Percentiles rank a stretch among this genome's conserved stretches.
Conservation (phyloP, 2,113 vertebrate genomes). For the Ammodytes dubius region DNA sequence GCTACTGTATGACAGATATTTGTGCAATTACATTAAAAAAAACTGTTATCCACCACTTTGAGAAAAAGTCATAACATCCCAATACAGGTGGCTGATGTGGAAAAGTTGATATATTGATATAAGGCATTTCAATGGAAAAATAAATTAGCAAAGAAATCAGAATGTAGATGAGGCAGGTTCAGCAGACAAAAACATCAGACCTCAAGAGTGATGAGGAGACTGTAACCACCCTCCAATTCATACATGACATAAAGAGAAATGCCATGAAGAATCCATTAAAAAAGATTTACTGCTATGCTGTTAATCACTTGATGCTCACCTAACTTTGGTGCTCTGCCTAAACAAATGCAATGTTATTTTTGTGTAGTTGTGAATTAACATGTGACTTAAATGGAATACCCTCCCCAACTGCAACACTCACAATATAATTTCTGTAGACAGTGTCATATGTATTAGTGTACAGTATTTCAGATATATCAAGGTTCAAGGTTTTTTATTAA, state of each 20-base stretch:
- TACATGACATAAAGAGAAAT: not conserved
- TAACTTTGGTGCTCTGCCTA: not conserved
- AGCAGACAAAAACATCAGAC: not conserved
- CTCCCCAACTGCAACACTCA: not conserved
- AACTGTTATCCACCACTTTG: not conserved
- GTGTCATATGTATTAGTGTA: not conserved
- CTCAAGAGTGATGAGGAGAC: not conserved
- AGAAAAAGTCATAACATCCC: not conserved
- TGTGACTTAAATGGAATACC: not conserved
- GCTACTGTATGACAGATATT: not conserved
- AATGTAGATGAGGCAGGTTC: no score
- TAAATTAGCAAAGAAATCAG: not conserved
- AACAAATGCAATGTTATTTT: not conserved
- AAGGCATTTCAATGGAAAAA: not conserved
- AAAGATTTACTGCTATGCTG: not conserved
- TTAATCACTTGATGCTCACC: not conserved
- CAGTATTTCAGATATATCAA: not conserved
- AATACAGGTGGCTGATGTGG: not conserved
- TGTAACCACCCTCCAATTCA: not conserved
- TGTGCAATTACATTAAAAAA: not conserved
- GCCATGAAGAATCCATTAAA: not conserved
- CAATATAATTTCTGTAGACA: not conserved
- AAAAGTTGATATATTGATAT: not conserved
- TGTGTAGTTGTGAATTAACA: not conserved
- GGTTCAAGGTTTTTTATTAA: no score